A percentile compares a stretch with the other conserved stretches of the same genome.
Conservation (phyloP, 2,888 invertebrate species). For the Athrips mouffetella region DNA sequence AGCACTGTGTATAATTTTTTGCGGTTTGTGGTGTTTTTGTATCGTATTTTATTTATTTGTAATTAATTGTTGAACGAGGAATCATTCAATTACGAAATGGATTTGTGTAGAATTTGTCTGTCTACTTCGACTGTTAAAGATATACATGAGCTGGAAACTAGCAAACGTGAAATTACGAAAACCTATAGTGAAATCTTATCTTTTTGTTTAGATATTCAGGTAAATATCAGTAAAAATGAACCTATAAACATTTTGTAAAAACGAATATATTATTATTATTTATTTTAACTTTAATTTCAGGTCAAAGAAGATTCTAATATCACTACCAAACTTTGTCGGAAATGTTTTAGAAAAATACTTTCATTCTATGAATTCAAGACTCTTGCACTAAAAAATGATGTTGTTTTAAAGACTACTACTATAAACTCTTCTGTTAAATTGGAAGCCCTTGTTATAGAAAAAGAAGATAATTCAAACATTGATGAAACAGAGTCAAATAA, state of each 20-base stretch:
- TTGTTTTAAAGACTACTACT: slow-evolving; percentile 36
- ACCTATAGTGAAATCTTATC: slow-evolving; percentile 41
- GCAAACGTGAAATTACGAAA: slow-evolving; percentile 29
- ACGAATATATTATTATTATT: too few species aligned
- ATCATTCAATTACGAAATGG: slow-evolving; percentile 26
- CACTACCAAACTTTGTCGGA: slow-evolving; percentile 50
- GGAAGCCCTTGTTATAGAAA: slow-evolving; percentile 22
- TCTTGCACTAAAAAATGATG: slow-evolving; percentile 49
- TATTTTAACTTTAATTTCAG: slow-evolving; percentile 40
- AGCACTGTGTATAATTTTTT: too few species aligned
- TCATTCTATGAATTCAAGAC: slow-evolving; percentile 54
- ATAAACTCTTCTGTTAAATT: slow-evolving; percentile 27
- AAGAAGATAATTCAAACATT: not conserved
- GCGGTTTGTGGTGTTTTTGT: not conserved
- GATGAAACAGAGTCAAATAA: not conserved
- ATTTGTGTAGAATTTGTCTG: slow-evolving; percentile 52
- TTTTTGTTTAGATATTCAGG: slow-evolving; percentile 58
- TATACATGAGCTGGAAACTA: slow-evolving; percentile 35
- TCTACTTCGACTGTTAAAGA: slow-evolving; percentile 37
- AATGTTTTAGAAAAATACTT: slow-evolving; percentile 52
- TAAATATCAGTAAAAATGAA: too few species aligned
- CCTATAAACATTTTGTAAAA: too few species aligned
- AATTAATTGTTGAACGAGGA: not conserved
- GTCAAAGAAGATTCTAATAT: slow-evolving; percentile 38
- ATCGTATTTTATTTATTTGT: not conserved